Evolutionary conservation across 2,797 vertebrate species (phyloP), one percentile per base, ranked within the genome.

Genomic region (Echeneis naucrates): DNA sequence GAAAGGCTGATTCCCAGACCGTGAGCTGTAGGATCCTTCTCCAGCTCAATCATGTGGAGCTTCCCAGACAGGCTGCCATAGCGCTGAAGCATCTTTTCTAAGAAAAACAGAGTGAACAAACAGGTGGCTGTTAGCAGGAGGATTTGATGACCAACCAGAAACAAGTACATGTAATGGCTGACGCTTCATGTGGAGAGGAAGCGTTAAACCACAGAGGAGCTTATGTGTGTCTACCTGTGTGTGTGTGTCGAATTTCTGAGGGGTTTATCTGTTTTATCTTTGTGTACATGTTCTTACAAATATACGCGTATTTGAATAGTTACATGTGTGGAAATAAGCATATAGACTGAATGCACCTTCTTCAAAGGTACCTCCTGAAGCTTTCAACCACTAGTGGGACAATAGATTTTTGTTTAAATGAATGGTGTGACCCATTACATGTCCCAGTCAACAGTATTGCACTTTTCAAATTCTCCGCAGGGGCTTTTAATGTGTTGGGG

Each of bases 1-100:
- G 94, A 93, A 69, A 99, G 95, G 83, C 94, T 94, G 80, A 99
- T 93, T 72, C 98, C 97, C 86, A 99, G 93, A 77, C 97, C 96
- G 4, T 92, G 93, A 78, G 94, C 94, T 21, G 93, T 89, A 13
- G 89, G 94, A 81, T 95, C 95, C 92, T 97, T 97, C 88, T 98
- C 95, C 89, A 99, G 91, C 78, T 97, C 96, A 77, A 98, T 95
- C 95, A 98, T 90, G 42, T 96, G 95, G 13, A 98, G 94, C 68
- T 96, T 95, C 4, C 97, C 97, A 0, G 93, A 87, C 35, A 98
- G 92, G 87, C 92, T 94, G 88, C 97, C 96, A 71, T 98, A 99
- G 62, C 96, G 95, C 81, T 96, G 93, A 69, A 92, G 53, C 74
- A 97, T 95, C 85, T 92, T 96, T 90, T 93, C 97, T 98, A 90